These are phyloP conservation scores for Drosophila pruinosa DNA, from an alignment of 1,140 invertebrate genomes.

Conservation along the genomic window DNA sequence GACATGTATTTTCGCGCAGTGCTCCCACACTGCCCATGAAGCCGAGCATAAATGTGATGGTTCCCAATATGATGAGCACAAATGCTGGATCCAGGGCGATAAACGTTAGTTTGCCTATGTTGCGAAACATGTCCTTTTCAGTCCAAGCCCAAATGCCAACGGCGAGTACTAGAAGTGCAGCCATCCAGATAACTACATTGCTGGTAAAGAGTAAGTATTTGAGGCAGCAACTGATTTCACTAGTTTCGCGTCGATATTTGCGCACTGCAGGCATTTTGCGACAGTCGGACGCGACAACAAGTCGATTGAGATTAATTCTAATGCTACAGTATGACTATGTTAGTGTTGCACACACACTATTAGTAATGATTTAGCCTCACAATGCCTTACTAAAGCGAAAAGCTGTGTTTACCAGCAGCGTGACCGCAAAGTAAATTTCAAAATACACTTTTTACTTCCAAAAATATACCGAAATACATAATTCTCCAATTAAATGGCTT, in stretches of 20 bases:
- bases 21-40: conserved; percentile 99
- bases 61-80: conserved; percentile 95
- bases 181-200: conserved; percentile 98
- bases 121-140: conserved; percentile 98
- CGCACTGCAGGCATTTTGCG: conserved; percentile 83
- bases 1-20: conserved; percentile 93
- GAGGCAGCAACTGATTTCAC: conserved; percentile 97
- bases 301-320: conserved; percentile 24
- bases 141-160: conserved; percentile 98
- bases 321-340: conserved; percentile 21
- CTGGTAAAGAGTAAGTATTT: conserved; percentile 99
- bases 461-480: no score
- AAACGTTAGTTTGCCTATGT: conserved; percentile 93
- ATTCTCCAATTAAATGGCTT: no score
- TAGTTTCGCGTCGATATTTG: conserved; percentile 92
- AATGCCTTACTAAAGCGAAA: conserved; percentile 32
- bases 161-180: conserved; percentile 92
- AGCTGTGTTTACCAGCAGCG: conserved; percentile 48
- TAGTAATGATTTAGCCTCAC: conserved; percentile 24
- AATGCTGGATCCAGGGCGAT: conserved; percentile 98
- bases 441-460: no score
- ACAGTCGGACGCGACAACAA: conserved; percentile 13
- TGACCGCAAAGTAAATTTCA: no score
- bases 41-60: conserved; percentile 96
- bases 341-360: conserved; percentile 13